phyloP scores from a whole-genome alignment of 2,888 invertebrate species.

The Orthonychiurus folsomi region DNA sequence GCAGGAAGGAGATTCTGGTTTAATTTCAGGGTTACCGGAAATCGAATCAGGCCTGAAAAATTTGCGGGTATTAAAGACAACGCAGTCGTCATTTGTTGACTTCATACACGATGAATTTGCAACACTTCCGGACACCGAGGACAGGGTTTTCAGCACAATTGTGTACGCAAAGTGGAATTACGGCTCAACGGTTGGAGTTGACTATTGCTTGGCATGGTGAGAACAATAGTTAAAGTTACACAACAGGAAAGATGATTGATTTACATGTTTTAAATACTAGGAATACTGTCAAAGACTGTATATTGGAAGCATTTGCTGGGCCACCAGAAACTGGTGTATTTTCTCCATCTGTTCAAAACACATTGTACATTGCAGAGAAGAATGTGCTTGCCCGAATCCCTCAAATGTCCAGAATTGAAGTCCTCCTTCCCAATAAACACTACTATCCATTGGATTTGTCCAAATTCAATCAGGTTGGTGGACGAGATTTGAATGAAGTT shows the following conservation, averaged over 20 bases:
- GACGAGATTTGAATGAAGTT: conserved; percentile 49
- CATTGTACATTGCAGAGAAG: conserved; percentile 62
- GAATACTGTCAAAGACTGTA: conserved; percentile 58
- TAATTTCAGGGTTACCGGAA: conserved; percentile 49
- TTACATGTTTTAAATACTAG: conserved; percentile 24
- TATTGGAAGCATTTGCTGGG: conserved; percentile 66
- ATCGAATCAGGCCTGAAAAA: conserved; percentile 62
- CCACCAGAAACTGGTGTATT: conserved; percentile 51
- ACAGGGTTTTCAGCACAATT: conserved; percentile 68
- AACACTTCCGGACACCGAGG: conserved; percentile 62
- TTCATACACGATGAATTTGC: conserved; percentile 71
- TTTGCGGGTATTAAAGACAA: conserved; percentile 66
- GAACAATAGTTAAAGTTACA: conserved; percentile 4
- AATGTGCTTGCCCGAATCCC: conserved; percentile 58
- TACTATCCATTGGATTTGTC: conserved; percentile 66
- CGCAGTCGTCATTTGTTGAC: conserved; percentile 69
- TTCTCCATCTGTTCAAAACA: conserved; percentile 71
- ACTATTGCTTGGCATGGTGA: conserved; percentile 62
- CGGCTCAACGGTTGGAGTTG: conserved; percentile 54
- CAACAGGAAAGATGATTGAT: not conserved
- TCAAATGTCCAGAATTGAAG: conserved; percentile 54
- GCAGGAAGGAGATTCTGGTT: too few relatives aligned
- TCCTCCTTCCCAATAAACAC: conserved; percentile 68
- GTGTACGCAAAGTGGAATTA: conserved; percentile 68
- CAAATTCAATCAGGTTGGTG: conserved; percentile 55